Conservation (phyloP, 1,140 invertebrate genomes). For the Probaryconus sp. region DNA sequence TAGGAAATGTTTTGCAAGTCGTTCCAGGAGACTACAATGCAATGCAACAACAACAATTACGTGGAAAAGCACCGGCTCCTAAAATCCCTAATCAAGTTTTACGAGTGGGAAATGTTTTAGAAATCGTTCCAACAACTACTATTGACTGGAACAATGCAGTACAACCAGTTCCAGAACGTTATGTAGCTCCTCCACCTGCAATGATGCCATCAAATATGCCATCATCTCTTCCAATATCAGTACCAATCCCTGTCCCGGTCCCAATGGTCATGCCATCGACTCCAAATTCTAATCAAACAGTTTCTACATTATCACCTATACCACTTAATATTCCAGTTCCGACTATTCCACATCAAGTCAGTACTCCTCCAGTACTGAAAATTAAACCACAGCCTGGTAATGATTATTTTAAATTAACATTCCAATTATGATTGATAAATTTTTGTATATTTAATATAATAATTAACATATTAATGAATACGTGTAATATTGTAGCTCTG, state of each 20-base stretch:
- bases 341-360: conserved; percentile 44
- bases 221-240: conserved; percentile 44
- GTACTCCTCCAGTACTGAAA: conserved; percentile 14
- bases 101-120: conserved; percentile 73
- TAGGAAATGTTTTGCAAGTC: conserved; percentile 81
- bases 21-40: conserved; percentile 71
- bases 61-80: conserved; percentile 19
- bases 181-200: conserved; percentile 25
- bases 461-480: background rate
- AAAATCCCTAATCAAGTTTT: conserved; percentile 56
- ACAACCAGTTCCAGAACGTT: conserved; percentile 25
- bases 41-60: conserved; percentile 35
- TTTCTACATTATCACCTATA: conserved; percentile 47
- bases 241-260: conserved; percentile 67
- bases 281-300: conserved; percentile 26
- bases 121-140: conserved; percentile 74
- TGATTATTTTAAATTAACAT: background rate
- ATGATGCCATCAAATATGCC: conserved; percentile 29
- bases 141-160: conserved; percentile 68
- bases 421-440: background rate
- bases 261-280: conserved; percentile 54
- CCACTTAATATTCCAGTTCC: conserved; percentile 62
- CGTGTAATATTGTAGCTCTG: conserved; percentile 35
- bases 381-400: conserved; percentile 54
- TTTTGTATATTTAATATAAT: background rate